phyloP scores from a whole-genome alignment of 2,113 vertebrate species.

The Otocyon megalotis region DNA sequence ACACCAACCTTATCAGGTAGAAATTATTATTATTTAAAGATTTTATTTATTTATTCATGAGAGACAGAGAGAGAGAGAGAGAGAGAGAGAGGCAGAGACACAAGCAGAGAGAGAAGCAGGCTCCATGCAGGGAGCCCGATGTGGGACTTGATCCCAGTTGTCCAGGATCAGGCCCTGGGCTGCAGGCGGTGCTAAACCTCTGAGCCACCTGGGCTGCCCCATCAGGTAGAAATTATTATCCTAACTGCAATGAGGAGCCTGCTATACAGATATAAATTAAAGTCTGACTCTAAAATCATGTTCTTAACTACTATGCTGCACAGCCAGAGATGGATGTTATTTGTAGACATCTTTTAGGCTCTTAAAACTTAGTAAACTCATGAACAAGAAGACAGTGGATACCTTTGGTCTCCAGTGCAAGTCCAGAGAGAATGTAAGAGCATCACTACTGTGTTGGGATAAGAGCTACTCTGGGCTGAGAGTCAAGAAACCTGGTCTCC shows the following conservation, averaged over 20 bases:
- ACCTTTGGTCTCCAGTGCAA: slow-evolving; percentile 9
- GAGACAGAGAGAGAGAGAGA: too few relatives aligned
- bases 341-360: neutral
- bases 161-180: too few relatives aligned
- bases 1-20: neutral
- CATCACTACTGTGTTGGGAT: neutral
- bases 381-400: neutral
- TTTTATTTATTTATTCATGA: too few relatives aligned
- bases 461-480: neutral
- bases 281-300: neutral
- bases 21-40: neutral
- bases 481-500: neutral
- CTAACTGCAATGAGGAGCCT: neutral
- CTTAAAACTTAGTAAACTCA: neutral
- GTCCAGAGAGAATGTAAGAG: neutral
- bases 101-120: too few relatives aligned
- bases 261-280: slow-evolving; percentile 8
- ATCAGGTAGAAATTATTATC: neutral
- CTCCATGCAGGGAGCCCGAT: too few relatives aligned
- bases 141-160: too few relatives aligned
- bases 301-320: neutral
- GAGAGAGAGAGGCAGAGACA: too few relatives aligned
- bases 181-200: too few relatives aligned
- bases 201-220: too few relatives aligned
- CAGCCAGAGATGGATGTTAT: neutral